Conservation (phyloP, 2,797 vertebrate genomes). For the Hemibagrus guttatus region DNA sequence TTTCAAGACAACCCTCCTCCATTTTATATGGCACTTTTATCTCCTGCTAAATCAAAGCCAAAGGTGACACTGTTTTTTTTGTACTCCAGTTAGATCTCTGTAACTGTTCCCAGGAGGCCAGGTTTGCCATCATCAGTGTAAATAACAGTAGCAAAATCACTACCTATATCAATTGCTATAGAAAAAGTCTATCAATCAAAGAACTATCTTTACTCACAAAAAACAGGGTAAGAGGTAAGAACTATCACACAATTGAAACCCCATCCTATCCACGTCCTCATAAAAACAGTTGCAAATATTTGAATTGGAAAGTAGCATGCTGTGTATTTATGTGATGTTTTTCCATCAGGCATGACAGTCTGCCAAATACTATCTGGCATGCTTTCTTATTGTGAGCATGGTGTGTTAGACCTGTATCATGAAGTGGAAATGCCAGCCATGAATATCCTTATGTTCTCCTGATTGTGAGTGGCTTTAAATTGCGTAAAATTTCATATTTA, state of each 20-base stretch:
- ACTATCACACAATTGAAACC: neutral
- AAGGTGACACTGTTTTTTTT: constrained; percentile 46
- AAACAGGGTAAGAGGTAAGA: constrained; percentile 11
- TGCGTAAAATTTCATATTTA: constrained; percentile 5
- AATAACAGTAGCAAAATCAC: constrained; percentile 2
- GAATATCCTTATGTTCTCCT: constrained; percentile 8
- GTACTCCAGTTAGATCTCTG: constrained; percentile 46
- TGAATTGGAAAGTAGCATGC: constrained; percentile 26
- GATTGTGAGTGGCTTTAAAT: neutral
- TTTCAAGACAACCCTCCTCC: constrained; percentile 74
- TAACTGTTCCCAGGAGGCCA: constrained; percentile 42
- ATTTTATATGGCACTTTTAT: constrained; percentile 51
- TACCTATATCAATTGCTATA: neutral
- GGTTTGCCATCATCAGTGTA: neutral
- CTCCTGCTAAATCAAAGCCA: constrained; percentile 57
- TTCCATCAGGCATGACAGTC: neutral
- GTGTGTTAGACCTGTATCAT: neutral
- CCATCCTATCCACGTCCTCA: neutral
- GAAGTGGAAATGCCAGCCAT: neutral
- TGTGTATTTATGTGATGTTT: constrained; percentile 33
- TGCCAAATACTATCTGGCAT: neutral
- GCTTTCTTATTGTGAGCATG: neutral
- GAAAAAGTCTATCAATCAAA: neutral
- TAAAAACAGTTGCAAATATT: constrained; percentile 30
- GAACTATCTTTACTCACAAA: neutral